Percentiles rank a stretch among this genome's conserved stretches.
Evolutionary conservation across 2,888 invertebrate species (phyloP).

Genomic region (Plebejus argus): DNA sequence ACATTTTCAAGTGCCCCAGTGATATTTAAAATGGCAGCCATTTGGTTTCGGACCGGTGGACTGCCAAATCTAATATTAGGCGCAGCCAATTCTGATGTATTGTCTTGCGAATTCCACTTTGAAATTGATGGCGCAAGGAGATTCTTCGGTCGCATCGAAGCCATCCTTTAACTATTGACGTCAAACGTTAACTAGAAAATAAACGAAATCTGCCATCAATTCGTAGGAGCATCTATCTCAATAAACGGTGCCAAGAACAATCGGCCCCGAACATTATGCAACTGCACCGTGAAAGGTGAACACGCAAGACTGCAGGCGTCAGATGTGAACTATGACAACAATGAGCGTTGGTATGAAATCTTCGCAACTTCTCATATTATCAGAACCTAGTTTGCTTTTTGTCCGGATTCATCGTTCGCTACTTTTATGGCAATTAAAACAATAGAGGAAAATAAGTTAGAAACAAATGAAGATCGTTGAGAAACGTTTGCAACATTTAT

Average conservation of each 20-base stretch:
- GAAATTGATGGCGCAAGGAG: neutral
- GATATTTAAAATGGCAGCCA: constrained; percentile 61
- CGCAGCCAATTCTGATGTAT: constrained; percentile 63
- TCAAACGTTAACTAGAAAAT: neutral
- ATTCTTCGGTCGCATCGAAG: neutral
- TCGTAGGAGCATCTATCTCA: constrained; percentile 32
- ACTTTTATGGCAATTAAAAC: constrained; percentile 9
- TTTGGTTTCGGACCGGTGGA: constrained; percentile 47
- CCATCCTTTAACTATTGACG: neutral
- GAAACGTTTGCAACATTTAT: neutral
- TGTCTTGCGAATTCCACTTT: constrained; percentile 47
- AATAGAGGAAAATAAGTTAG: neutral
- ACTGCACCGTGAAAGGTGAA: constrained; percentile 52
- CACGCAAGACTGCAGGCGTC: constrained; percentile 32
- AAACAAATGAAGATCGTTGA: neutral
- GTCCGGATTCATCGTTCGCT: neutral
- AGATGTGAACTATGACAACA: constrained; percentile 40
- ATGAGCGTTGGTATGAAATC: constrained; percentile 22
- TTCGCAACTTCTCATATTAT: constrained; percentile 15
- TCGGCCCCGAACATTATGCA: constrained; percentile 48
- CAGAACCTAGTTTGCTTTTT: constrained; percentile 8
- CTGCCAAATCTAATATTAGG: constrained; percentile 67
- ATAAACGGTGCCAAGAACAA: constrained; percentile 57
- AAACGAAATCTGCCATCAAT: neutral
- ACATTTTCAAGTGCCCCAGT: constrained; percentile 64